Evolutionary conservation across 2,888 invertebrate genomes (phyloP).

Genomic region (Gisinianus flammeolus): DNA sequence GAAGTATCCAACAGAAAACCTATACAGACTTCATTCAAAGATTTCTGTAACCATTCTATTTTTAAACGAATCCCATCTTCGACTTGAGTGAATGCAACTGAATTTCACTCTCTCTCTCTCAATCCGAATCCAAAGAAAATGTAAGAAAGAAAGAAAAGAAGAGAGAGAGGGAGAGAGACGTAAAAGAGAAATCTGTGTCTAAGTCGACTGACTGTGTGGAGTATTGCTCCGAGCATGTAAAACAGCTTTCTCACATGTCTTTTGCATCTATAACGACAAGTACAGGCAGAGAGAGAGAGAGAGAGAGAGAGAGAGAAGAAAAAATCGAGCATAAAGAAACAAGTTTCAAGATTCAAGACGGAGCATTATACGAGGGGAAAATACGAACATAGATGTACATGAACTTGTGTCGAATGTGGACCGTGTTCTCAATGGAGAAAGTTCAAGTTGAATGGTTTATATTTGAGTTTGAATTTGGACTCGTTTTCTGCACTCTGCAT

Average conservation of each 20-base stretch:
- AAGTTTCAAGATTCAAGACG: not conserved
- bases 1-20: not conserved
- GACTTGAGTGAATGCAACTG: constrained; percentile 1
- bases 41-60: not conserved
- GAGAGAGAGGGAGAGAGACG: not conserved
- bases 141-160: not conserved
- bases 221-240: too few species aligned
- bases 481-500: not conserved
- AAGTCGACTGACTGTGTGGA: not conserved
- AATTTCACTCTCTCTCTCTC: not conserved
- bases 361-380: not conserved
- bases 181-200: not conserved
- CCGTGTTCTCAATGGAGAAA: too few species aligned
- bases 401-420: not conserved
- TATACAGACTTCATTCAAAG: not conserved
- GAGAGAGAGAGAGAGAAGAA: not conserved
- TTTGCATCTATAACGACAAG: not conserved
- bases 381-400: not conserved
- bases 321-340: not conserved
- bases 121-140: not conserved
- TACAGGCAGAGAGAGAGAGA: not conserved
- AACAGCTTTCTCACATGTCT: not conserved
- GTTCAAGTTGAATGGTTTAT: not conserved
- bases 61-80: constrained; percentile 19
- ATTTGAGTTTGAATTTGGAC: not conserved